Evolutionary conservation across 2,888 invertebrate species (phyloP).

Genomic region (Aphidius colemani): DNA sequence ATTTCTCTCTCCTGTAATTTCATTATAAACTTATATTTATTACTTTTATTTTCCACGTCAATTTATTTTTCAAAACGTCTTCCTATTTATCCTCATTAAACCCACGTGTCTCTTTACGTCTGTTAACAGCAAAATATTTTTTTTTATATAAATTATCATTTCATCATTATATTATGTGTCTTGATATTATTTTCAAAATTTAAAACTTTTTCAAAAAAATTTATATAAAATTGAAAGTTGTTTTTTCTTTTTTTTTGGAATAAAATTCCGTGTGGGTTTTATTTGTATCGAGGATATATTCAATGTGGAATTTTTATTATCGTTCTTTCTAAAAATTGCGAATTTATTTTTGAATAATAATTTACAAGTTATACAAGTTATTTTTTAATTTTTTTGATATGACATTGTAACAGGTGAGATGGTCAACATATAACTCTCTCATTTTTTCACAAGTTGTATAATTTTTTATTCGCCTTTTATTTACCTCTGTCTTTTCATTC

Average conservation of each 20-base stretch:
- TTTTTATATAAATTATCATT: neutral
- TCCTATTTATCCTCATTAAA: constrained; percentile 10
- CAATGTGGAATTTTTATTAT: no score
- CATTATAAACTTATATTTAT: constrained; percentile 15
- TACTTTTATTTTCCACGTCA: constrained; percentile 30
- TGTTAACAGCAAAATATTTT: neutral
- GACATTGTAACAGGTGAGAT: constrained; percentile 52
- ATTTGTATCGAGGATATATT: no score
- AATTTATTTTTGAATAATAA: no score
- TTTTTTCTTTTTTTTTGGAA: no score
- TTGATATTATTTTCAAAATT: no score
- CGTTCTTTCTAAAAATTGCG: no score
- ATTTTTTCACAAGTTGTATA: constrained; percentile 6
- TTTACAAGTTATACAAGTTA: neutral
- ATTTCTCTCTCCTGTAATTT: constrained; percentile 25
- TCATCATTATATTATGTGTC: no score
- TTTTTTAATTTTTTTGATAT: neutral
- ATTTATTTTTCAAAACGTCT: neutral
- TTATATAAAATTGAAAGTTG: no score
- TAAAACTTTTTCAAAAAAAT: no score
- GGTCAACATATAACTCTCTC: constrained; percentile 6
- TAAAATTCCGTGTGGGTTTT: no score
- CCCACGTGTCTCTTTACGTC: constrained; percentile 5
- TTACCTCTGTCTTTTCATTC: constrained; percentile 2
- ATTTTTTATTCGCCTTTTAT: neutral